Percentiles rank a stretch among this genome's conserved stretches.
These are phyloP conservation scores for Sphenopsis melanotis DNA, from an alignment of 2,797 vertebrate species.

Conservation along the genomic window DNA sequence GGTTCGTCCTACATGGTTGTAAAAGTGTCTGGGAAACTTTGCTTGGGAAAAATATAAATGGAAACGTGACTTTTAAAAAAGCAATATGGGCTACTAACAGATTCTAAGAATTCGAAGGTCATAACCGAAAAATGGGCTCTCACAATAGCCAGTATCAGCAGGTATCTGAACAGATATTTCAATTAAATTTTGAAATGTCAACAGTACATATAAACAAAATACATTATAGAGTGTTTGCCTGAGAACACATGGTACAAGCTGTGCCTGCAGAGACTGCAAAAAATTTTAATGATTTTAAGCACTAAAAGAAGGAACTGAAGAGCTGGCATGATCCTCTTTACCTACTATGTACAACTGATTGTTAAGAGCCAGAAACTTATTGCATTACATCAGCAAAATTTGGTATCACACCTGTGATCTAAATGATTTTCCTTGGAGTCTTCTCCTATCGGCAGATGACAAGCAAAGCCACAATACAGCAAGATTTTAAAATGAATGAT, in stretches of 20 bases:
- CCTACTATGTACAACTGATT: not conserved
- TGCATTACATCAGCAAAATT: not conserved
- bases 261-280: not conserved
- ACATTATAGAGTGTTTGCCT: not conserved
- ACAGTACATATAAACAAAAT: not conserved
- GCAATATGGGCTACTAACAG: not conserved
- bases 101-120: not conserved
- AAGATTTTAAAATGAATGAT: not conserved
- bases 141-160: not conserved
- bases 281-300: not conserved
- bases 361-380: not conserved
- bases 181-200: not conserved
- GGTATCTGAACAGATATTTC: not conserved
- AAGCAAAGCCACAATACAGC: not conserved
- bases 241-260: not conserved
- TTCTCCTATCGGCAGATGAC: not conserved
- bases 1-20: not conserved
- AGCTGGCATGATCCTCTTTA: not conserved
- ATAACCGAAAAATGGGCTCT: not conserved
- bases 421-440: not conserved
- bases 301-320: not conserved
- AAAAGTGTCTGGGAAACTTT: not conserved
- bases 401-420: not conserved
- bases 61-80: not conserved
- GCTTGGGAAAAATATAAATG: not conserved